A percentile compares a stretch with the other conserved stretches of the same genome.
Conservation (phyloP, 1,140 invertebrate species). For the Phymastichus coffea region DNA sequence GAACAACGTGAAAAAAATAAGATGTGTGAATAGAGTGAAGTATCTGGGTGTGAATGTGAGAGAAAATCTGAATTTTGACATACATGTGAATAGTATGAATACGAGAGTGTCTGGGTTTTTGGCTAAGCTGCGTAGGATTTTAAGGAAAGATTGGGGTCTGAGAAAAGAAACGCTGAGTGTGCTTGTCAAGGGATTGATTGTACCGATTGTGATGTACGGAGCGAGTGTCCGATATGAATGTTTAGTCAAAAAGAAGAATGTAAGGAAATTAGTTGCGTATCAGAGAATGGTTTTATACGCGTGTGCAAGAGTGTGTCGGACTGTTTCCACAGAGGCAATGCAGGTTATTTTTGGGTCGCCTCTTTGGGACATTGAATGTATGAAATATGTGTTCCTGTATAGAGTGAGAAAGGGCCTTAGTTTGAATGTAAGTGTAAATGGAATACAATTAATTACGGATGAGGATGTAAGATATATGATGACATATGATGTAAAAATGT, state of each 20-base stretch:
- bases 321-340: background rate
- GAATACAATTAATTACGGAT: too few relatives aligned
- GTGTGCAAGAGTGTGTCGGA: background rate
- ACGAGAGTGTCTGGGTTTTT: background rate
- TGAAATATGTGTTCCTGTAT: too few relatives aligned
- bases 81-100: constrained; percentile 16
- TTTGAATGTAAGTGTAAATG: background rate
- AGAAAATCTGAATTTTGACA: constrained; percentile 24
- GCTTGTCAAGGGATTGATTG: too few relatives aligned
- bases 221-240: background rate
- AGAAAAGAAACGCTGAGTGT: too few relatives aligned
- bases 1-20: background rate
- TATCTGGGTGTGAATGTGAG: constrained; percentile 30
- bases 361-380: too few relatives aligned
- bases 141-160: constrained; percentile 14
- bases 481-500: too few relatives aligned
- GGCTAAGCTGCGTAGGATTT: background rate
- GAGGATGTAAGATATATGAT: too few relatives aligned
- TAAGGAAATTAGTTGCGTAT: background rate
- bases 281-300: too few relatives aligned
- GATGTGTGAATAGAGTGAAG: constrained; percentile 14
- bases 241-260: background rate
- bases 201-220: background rate
- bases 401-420: too few relatives aligned
- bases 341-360: too few relatives aligned